Evolutionary conservation across 2,797 vertebrate species (phyloP), one percentile per base, ranked within the genome.

Genomic region (Sebastes variabilis): DNA sequence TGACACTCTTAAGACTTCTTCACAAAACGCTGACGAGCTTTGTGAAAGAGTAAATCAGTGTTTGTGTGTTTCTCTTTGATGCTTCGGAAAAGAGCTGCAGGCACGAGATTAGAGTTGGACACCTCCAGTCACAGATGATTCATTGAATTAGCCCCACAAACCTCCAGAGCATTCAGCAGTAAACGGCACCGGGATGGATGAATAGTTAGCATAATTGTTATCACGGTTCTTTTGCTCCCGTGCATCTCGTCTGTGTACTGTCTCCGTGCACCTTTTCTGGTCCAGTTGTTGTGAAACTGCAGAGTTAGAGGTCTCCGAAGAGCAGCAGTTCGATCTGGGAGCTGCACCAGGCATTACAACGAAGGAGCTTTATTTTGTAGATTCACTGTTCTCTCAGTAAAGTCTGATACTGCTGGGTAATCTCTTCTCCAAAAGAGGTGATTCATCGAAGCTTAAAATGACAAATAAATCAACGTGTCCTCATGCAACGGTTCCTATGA

Each of bases 161-260:
- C 24, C 82, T 84, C 72, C 56, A 18, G 79, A 82, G 84, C 82
- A 13, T 73, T 83, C 2, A 2, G 69, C 60, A 2, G 81, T 20
- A 80, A 85, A 76, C 80, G 42, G 77, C 75, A 52, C 56, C 34
- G 78, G 56, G 83, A 87, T 67, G 85, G 82, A 86, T 88, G 85
- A 88, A 81, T 54, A 87, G 72, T 81, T 87, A 24, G 74, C 73
- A 36, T 87, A 85, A 89, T 87, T 81, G 82, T 83, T 84, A 62
- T 81, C 76, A 52, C 27, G 64, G 46, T 46, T 80, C 72, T 71
- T 80, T 49, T 74, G 80, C 75, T 56, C 7, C 22, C 2, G 58
- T 42, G 66, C 81, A 68, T 80, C 58, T 61, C 71, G 16, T 18
- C 59, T 55, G 67, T 27, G 58, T 25, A 1, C 7, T 3, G 52